Conservation (phyloP, 2,797 vertebrate genomes). For the Agapornis canus region DNA sequence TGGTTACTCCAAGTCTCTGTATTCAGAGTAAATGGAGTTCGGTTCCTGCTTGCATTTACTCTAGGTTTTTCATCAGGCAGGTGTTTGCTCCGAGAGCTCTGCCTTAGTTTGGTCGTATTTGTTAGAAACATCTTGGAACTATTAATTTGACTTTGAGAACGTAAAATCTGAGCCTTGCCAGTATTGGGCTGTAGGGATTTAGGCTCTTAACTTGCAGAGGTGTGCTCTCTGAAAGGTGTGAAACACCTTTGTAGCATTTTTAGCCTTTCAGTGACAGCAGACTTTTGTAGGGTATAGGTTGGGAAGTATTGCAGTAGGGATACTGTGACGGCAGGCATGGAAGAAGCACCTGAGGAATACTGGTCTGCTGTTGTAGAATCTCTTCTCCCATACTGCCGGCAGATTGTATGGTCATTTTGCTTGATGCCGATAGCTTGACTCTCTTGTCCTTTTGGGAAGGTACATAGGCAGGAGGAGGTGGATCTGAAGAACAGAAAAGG, state of each 20-base stretch:
- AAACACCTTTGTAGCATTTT: not conserved
- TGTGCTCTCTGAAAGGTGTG: not conserved
- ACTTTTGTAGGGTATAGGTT: not conserved
- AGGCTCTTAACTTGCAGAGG: not conserved
- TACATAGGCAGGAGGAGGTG: not conserved
- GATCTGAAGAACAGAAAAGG: not conserved
- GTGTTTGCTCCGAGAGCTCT: not conserved
- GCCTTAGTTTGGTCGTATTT: not conserved
- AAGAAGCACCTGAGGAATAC: not conserved
- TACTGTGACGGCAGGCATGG: not conserved
- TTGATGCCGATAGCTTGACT: not conserved
- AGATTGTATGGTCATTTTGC: not conserved
- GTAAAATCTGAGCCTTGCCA: not conserved
- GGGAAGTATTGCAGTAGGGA: accelerated
- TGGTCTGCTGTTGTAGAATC: not conserved
- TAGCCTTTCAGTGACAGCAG: not conserved
- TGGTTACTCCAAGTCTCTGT: not conserved
- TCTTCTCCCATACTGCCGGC: not conserved
- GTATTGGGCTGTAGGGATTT: not conserved
- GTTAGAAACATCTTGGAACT: not conserved
- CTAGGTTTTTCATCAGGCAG: not conserved
- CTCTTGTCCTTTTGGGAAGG: not conserved
- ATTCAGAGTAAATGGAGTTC: not conserved
- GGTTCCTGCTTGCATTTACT: not conserved
- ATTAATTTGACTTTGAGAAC: not conserved